Conservation (phyloP, 2,797 vertebrate genomes). For the Pogoniulus pusillus region DNA sequence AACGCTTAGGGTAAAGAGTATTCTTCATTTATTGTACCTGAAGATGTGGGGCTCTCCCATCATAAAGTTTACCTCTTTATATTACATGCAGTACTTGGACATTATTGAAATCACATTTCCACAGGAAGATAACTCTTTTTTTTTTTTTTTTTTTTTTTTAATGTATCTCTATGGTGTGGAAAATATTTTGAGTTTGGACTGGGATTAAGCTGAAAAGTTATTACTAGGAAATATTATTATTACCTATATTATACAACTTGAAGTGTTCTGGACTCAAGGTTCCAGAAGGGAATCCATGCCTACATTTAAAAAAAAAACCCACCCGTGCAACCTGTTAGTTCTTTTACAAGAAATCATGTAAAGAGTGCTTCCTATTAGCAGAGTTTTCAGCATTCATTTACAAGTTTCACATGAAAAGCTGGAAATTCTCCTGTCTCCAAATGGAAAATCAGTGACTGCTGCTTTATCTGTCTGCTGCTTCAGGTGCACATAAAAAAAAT, state of each 20-base stretch:
- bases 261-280: not conserved
- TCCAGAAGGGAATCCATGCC: not conserved
- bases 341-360: not conserved
- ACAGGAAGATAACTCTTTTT: not conserved
- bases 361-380: not conserved
- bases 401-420: not conserved
- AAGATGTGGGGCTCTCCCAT: not conserved
- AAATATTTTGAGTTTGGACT: not conserved
- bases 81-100: not conserved
- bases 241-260: not conserved
- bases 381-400: not conserved
- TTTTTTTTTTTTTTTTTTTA: not conserved
- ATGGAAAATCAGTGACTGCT: not conserved
- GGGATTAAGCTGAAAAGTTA: not conserved
- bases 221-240: not conserved
- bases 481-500: not conserved
- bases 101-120: not conserved
- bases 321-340: accelerated
- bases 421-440: not conserved
- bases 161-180: not conserved
- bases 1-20: not conserved
- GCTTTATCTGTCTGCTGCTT: not conserved
- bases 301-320: not conserved
- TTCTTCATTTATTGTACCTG: not conserved
- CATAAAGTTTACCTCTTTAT: not conserved